These are phyloP conservation scores for Seira sanloemensis DNA, from an alignment of 2,888 invertebrate species.

Conservation along the genomic window DNA sequence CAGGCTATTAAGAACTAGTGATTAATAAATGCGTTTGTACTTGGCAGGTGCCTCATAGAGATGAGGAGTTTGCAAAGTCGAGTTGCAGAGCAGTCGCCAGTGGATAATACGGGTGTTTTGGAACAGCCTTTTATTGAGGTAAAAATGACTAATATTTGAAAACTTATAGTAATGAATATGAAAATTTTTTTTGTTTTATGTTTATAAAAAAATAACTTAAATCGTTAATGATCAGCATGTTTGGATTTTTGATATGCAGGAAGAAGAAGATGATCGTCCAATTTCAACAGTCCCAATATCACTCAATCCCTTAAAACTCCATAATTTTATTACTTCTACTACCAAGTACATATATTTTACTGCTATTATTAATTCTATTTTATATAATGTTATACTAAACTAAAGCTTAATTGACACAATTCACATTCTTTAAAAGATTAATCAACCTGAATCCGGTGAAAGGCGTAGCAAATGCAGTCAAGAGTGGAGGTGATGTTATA, in stretches of 20 bases:
- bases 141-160: neutral
- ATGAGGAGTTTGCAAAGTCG: slow-evolving; percentile 64
- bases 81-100: slow-evolving; percentile 61
- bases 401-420: neutral
- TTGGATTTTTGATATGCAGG: too few relatives aligned
- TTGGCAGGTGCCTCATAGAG: slow-evolving; percentile 69
- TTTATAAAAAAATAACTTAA: too few relatives aligned
- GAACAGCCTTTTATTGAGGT: slow-evolving; percentile 60
- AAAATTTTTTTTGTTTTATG: slow-evolving; percentile 21
- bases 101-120: slow-evolving; percentile 12
- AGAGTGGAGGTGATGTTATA: slow-evolving; percentile 50
- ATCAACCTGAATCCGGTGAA: slow-evolving; percentile 36
- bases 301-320: slow-evolving; percentile 62
- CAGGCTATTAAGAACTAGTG: too few relatives aligned
- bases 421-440: slow-evolving; percentile 6
- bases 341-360: slow-evolving; percentile 48
- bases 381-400: neutral
- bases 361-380: slow-evolving; percentile 45
- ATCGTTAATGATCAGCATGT: too few relatives aligned
- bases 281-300: slow-evolving; percentile 37
- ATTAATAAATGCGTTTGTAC: neutral
- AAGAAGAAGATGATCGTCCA: slow-evolving; percentile 20
- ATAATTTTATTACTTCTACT: slow-evolving; percentile 65
- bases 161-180: too few relatives aligned
- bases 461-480: slow-evolving; percentile 54